These are phyloP conservation scores for Calycopis cecrops DNA, from an alignment of 1,140 invertebrate species.

Conservation along the genomic window DNA sequence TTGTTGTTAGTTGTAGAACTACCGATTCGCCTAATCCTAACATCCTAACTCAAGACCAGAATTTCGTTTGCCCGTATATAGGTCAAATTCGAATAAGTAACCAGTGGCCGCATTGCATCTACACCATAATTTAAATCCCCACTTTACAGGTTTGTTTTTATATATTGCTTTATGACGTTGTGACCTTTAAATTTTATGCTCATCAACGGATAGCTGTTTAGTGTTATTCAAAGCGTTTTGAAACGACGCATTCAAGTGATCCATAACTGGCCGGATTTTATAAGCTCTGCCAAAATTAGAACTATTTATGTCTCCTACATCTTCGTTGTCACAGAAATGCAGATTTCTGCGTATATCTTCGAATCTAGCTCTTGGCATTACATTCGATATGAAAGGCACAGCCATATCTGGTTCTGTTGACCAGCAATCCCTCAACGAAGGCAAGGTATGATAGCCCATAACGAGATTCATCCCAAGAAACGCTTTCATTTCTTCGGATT, in stretches of 20 bases:
- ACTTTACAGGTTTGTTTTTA: too few species aligned
- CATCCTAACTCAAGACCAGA: too few species aligned
- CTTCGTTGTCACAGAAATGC: conserved; percentile 25
- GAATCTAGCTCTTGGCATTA: conserved; percentile 31
- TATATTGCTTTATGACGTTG: conserved; percentile 34
- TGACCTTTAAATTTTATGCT: conserved; percentile 34
- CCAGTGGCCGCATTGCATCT: too few species aligned
- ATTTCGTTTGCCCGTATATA: too few species aligned
- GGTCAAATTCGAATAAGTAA: too few species aligned
- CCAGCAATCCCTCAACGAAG: conserved; percentile 27
- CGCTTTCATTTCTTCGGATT: conserved; percentile 28
- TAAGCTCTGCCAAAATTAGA: conserved; percentile 22
- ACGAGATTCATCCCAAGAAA: conserved; percentile 31
- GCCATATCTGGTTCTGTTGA: conserved; percentile 29
- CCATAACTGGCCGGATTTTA: conserved; percentile 35
- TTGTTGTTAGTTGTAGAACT: too few species aligned
- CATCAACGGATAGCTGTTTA: conserved; percentile 30
- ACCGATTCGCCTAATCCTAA: too few species aligned
- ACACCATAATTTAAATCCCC: conserved; percentile 38
- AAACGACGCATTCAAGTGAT: conserved; percentile 34
- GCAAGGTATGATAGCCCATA: conserved; percentile 29
- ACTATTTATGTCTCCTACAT: conserved; percentile 13
- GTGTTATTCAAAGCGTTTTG: conserved; percentile 32
- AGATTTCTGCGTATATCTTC: conserved; percentile 25
- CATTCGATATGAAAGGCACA: conserved; percentile 28